Evolutionary conservation across 2,797 vertebrate species (phyloP).

Genomic region (Babyrousa celebensis): DNA sequence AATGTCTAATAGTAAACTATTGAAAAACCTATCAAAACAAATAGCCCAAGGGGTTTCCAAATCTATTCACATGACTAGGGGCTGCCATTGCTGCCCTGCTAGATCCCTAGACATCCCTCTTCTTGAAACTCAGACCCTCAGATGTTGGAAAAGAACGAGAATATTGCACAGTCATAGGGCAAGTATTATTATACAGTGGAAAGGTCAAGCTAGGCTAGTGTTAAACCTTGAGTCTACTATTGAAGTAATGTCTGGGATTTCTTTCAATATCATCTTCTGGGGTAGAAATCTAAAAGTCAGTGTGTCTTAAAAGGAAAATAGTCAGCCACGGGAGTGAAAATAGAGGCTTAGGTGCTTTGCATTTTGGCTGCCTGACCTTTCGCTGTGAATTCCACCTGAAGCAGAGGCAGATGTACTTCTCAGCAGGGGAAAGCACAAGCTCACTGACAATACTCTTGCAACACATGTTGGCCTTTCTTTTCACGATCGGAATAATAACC

Average conservation of each 20-base stretch:
- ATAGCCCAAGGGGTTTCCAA: background rate
- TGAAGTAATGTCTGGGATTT: constrained; percentile 14
- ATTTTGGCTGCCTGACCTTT: background rate
- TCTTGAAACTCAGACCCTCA: constrained; percentile 43
- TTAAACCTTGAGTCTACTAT: background rate
- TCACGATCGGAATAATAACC: background rate
- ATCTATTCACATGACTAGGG: background rate
- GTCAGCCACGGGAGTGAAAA: background rate
- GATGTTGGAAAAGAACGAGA: constrained; percentile 1
- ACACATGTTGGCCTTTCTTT: background rate
- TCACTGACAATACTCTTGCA: background rate
- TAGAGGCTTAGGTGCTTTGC: background rate
- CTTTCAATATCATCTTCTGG: background rate
- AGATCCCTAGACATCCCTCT: background rate
- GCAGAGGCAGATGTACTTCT: background rate
- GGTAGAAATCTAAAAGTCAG: constrained; percentile 47
- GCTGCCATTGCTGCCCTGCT: background rate
- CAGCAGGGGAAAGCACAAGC: background rate
- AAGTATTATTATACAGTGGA: background rate
- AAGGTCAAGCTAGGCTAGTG: background rate
- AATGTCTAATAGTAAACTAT: constrained; percentile 55
- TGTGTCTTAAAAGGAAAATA: constrained; percentile 38
- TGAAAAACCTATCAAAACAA: constrained; percentile 56
- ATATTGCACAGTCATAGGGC: background rate
- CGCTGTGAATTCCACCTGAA: background rate